These are phyloP conservation scores for Pseudomyrmex flavicornis DNA, from an alignment of 1,140 invertebrate species.

Conservation along the genomic window DNA sequence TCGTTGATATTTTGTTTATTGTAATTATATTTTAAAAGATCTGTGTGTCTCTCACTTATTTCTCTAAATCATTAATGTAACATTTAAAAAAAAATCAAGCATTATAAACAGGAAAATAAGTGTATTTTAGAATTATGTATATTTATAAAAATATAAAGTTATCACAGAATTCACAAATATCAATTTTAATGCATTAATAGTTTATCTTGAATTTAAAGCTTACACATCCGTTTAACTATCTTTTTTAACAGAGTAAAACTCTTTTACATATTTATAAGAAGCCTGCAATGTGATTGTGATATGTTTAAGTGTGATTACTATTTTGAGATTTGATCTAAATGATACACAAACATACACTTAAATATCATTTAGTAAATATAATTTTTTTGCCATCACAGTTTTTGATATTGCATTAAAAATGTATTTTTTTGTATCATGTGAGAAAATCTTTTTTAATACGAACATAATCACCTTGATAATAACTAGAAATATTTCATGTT, in stretches of 20 bases:
- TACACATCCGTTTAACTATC: conserved; percentile 11
- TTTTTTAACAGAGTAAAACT: conserved; percentile 4
- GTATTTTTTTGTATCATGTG: background rate
- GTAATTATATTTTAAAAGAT: conserved; percentile 36
- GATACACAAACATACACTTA: conserved; percentile 33
- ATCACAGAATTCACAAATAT: conserved; percentile 58
- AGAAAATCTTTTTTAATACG: background rate
- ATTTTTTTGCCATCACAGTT: conserved; percentile 43
- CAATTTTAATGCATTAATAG: conserved; percentile 25
- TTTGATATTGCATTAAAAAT: conserved; percentile 40
- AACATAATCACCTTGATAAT: conserved; percentile 4
- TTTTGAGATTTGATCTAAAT: conserved; percentile 15
- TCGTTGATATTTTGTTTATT: conserved; percentile 9
- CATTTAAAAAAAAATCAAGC: conserved; percentile 7
- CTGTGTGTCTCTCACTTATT: background rate
- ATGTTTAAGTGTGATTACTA: conserved; percentile 48
- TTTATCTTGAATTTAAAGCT: conserved; percentile 7
- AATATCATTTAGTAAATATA: conserved; percentile 11
- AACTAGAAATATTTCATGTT: background rate
- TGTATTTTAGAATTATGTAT: conserved; percentile 47
- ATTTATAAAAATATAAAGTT: conserved; percentile 58
- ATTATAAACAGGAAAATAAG: background rate
- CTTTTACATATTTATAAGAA: conserved; percentile 10
- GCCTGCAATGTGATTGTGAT: conserved; percentile 35
- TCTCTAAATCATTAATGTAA: conserved; percentile 17